phyloP scores from a whole-genome alignment of 2,113 vertebrate genomes.

The Melospiza melodia region DNA sequence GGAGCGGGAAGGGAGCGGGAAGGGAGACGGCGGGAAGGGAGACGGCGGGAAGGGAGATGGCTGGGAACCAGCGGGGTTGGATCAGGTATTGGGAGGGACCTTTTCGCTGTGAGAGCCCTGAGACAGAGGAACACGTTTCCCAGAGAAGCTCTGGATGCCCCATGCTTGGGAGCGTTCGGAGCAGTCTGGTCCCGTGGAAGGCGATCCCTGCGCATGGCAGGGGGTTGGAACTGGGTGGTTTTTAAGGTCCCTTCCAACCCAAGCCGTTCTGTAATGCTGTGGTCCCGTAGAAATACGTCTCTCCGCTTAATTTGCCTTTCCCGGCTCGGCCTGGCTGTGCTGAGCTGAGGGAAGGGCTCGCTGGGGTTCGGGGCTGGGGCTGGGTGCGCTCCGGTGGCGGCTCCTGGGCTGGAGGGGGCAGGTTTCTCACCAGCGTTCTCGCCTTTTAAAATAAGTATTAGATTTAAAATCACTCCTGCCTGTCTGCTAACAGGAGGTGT shows the following conservation, averaged over 20 bases:
- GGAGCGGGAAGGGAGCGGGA: neutral
- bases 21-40: fast-evolving
- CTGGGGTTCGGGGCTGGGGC: neutral
- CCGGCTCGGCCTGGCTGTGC: fast-evolving
- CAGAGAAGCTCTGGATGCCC: no score
- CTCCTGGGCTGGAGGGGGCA: fast-evolving
- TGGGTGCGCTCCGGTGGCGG: fast-evolving
- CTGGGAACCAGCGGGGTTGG: fast-evolving
- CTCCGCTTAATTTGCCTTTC: neutral
- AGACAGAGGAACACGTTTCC: neutral
- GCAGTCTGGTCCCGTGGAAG: neutral
- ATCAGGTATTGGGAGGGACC: fast-evolving
- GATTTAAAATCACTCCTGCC: fast-evolving
- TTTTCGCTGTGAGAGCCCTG: neutral
- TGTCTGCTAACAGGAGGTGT: no score
- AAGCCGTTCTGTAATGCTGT: neutral
- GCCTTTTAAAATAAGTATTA: fast-evolving
- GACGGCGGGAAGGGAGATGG: fast-evolving
- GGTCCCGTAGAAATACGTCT: no score
- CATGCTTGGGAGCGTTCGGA: neutral
- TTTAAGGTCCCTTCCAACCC: no score
- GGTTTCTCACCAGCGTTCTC: fast-evolving
- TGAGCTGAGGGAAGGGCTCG: fast-evolving
- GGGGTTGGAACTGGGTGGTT: no score
- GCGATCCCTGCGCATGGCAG: neutral